Conservation (phyloP, 1,140 invertebrate species). For the Phymorhynchus buccinoides region DNA sequence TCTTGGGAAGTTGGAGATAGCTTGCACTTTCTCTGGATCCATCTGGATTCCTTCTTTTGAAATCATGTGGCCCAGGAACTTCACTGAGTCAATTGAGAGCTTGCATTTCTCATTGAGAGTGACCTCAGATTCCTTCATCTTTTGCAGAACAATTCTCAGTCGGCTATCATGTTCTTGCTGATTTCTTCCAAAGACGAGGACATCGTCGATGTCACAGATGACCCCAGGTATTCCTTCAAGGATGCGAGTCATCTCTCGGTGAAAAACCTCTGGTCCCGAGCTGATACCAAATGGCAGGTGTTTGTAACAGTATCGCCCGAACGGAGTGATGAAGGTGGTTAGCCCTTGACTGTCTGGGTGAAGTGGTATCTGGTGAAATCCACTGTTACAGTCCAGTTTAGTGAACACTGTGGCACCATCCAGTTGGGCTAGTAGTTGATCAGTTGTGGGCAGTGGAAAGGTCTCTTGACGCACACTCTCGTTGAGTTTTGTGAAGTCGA, state of each 20-base stretch:
- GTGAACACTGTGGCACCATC: neutral
- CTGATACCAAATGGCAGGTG: neutral
- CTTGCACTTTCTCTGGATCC: conserved; percentile 1
- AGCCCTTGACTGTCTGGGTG: no score
- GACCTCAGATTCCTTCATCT: neutral
- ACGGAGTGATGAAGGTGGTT: no score
- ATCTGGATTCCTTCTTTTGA: neutral
- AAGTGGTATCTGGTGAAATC: neutral
- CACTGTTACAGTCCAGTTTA: no score
- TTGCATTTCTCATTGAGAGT: neutral
- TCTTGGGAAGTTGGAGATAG: neutral
- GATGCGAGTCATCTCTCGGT: neutral
- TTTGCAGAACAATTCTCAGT: neutral
- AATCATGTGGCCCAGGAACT: neutral
- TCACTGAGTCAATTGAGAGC: neutral
- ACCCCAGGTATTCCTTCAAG: neutral
- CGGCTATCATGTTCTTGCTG: conserved; percentile 13
- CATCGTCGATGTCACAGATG: conserved; percentile 3
- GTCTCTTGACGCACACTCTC: neutral
- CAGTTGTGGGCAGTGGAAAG: neutral
- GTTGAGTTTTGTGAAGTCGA: no score
- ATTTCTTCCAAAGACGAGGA: neutral
- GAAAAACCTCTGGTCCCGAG: neutral
- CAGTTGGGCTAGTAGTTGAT: neutral
- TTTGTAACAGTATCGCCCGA: no score